Evolutionary conservation across 2,113 vertebrate genomes (phyloP).

Genomic region (Neomonachus schauinslandi): DNA sequence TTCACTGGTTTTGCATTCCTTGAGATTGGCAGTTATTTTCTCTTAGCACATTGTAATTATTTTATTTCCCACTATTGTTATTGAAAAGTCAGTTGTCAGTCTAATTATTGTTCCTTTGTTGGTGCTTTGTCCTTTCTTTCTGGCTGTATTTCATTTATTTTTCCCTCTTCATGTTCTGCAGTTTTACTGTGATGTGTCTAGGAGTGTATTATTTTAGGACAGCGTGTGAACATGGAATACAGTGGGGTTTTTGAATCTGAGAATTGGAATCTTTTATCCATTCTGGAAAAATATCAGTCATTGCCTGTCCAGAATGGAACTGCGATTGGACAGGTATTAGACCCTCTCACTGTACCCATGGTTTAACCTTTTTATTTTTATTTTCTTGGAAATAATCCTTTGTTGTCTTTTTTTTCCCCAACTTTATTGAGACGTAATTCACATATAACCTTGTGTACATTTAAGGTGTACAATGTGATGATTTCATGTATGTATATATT

Average conservation of each 20-base stretch:
- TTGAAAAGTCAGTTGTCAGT: slow-evolving; percentile 19
- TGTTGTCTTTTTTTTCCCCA: neutral
- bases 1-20: neutral
- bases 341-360: neutral
- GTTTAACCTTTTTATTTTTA: neutral
- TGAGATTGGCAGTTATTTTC: neutral
- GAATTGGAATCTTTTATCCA: neutral
- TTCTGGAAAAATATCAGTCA: neutral
- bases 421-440: neutral
- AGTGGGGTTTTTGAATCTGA: neutral
- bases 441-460: neutral
- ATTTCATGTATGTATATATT: neutral
- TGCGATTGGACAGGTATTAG: neutral
- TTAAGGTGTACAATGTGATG: neutral
- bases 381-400: neutral
- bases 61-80: neutral
- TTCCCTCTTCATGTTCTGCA: neutral
- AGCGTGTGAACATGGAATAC: neutral
- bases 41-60: neutral
- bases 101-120: neutral
- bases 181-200: neutral
- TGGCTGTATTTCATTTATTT: neutral
- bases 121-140: neutral
- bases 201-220: neutral
- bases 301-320: neutral